Evolutionary conservation across 2,797 vertebrate genomes (phyloP).

Genomic region (Sebastes iracundus): DNA sequence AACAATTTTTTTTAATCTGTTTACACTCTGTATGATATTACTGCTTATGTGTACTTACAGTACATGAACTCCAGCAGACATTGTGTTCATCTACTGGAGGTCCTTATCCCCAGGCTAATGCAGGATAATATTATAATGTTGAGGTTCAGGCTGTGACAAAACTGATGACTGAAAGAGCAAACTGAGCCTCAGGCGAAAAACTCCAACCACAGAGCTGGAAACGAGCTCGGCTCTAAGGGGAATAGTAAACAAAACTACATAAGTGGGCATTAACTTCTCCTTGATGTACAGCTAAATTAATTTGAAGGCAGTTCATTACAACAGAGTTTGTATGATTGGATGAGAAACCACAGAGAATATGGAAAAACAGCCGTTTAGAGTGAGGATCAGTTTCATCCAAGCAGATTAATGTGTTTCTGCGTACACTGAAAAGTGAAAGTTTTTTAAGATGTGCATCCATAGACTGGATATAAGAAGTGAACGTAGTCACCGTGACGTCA

Average conservation of each 20-base stretch:
- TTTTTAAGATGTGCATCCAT: neutral
- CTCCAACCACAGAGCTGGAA: conserved; percentile 16
- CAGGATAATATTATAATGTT: conserved; percentile 55
- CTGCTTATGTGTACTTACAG: conserved; percentile 27
- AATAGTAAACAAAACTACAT: conserved; percentile 33
- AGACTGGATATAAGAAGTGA: no score
- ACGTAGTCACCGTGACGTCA: no score
- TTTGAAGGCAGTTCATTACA: conserved; percentile 21
- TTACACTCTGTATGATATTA: conserved; percentile 46
- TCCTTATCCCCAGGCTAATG: conserved; percentile 52
- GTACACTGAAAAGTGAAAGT: neutral
- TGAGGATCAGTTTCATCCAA: neutral
- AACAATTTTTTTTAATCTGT: conserved; percentile 1
- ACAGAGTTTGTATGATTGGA: conserved; percentile 16
- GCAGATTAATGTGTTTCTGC: neutral
- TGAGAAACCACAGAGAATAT: conserved; percentile 14
- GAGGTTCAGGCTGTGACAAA: conserved; percentile 37
- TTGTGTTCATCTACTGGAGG: conserved; percentile 45
- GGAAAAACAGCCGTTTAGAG: neutral
- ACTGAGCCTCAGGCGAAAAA: conserved; percentile 32
- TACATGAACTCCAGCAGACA: conserved; percentile 20
- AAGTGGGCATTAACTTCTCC: conserved; percentile 8
- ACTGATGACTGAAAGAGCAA: conserved; percentile 29
- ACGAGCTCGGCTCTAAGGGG: conserved; percentile 2
- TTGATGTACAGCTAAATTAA: conserved; percentile 7